phyloP scores from a whole-genome alignment of 2,888 invertebrate genomes.

The Apodemia duryi region DNA sequence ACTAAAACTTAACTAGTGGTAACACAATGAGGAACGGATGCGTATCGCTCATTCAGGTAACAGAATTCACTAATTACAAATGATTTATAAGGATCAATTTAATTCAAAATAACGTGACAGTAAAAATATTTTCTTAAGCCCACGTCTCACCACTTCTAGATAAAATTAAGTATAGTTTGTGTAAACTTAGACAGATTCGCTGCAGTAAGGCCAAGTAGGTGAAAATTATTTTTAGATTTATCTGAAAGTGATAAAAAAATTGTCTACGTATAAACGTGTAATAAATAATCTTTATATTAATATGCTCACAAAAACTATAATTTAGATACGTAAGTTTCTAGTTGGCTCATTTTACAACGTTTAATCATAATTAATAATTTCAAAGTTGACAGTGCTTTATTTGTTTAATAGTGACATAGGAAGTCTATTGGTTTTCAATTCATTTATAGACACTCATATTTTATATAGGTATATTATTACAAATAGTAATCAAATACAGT shows the following conservation, averaged over 20 bases:
- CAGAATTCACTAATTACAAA: conserved; percentile 50
- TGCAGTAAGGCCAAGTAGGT: background rate
- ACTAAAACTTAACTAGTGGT: conserved; percentile 76
- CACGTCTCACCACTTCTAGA: conserved; percentile 1
- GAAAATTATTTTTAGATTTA: background rate
- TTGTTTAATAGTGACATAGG: too few species aligned
- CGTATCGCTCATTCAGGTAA: conserved; percentile 73
- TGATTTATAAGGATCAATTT: background rate
- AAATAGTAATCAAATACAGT: too few species aligned
- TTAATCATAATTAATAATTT: background rate
- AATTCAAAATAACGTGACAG: conserved; percentile 25
- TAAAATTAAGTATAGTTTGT: background rate
- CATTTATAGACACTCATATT: too few species aligned
- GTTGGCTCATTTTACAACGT: background rate
- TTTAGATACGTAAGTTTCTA: too few species aligned
- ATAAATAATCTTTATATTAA: background rate
- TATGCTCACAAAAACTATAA: background rate
- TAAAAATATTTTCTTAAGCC: background rate
- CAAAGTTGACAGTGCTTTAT: too few species aligned
- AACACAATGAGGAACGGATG: conserved; percentile 75
- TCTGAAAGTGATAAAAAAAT: background rate
- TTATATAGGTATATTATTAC: too few species aligned
- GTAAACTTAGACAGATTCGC: background rate
- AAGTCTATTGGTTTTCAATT: too few species aligned
- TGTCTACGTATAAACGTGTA: background rate